Percentiles rank a stretch among this genome's conserved stretches.
These are phyloP conservation scores for Troides oblongomaculatus DNA, from an alignment of 2,888 invertebrate species.

Conservation along the genomic window DNA sequence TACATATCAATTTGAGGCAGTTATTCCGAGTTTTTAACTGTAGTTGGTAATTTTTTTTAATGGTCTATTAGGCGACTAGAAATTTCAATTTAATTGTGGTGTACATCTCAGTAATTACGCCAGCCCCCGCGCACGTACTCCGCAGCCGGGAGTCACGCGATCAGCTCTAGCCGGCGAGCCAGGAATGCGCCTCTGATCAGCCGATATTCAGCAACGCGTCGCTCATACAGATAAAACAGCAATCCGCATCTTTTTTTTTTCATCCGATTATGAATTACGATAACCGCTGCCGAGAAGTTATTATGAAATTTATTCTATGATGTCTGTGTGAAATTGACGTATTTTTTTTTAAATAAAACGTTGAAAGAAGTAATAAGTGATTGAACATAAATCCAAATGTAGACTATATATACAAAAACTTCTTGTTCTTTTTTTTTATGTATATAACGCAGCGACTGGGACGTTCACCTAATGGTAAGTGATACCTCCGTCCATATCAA, in stretches of 20 bases:
- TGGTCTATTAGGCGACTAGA: too few relatives aligned
- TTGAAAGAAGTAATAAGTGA: too few relatives aligned
- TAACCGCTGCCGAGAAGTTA: slow-evolving; percentile 8
- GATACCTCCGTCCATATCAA: too few relatives aligned
- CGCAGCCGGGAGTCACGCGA: slow-evolving; percentile 55
- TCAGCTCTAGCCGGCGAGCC: slow-evolving; percentile 56
- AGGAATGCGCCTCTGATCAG: slow-evolving; percentile 58
- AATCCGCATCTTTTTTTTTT: slow-evolving; percentile 12
- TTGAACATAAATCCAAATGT: too few relatives aligned
- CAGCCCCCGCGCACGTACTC: slow-evolving; percentile 45
- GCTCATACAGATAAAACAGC: slow-evolving; percentile 16
- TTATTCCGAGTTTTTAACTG: too few relatives aligned
- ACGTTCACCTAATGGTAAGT: too few relatives aligned
- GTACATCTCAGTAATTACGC: slow-evolving; percentile 35
- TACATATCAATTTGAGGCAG: too few relatives aligned
- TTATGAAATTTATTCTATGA: neutral
- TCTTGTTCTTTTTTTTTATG: too few relatives aligned
- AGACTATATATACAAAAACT: too few relatives aligned
- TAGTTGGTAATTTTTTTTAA: too few relatives aligned
- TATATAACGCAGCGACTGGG: too few relatives aligned
- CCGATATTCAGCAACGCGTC: slow-evolving; percentile 46
- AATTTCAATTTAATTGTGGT: neutral
- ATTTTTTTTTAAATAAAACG: too few relatives aligned
- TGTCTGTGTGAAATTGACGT: neutral
- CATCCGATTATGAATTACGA: slow-evolving; percentile 21